Evolutionary conservation across 1,140 invertebrate species (phyloP).

Genomic region (Zaprionus africanus): DNA sequence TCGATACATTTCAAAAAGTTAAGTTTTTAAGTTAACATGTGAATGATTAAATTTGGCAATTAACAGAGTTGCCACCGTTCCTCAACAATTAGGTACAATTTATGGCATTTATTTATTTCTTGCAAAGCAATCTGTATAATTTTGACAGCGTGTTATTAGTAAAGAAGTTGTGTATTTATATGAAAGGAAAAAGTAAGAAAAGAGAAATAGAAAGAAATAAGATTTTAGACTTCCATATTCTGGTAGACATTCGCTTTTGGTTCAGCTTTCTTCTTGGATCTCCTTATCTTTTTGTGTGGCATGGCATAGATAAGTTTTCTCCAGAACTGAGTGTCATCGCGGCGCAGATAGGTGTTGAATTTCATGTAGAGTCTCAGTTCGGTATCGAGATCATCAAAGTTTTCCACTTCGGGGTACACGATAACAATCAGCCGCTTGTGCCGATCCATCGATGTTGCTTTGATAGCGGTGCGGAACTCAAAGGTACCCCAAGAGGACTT

Average conservation of each 20-base stretch:
- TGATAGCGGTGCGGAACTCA: conserved; percentile 16
- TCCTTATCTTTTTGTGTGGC: not conserved
- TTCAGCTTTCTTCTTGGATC: not conserved
- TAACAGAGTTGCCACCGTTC: too few species aligned
- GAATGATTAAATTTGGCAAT: too few species aligned
- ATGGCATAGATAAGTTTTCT: not conserved
- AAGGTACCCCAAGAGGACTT: conserved; percentile 17
- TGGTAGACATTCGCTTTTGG: too few species aligned
- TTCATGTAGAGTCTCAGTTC: conserved; percentile 1
- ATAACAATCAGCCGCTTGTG: conserved; percentile 5
- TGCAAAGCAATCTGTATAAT: too few species aligned
- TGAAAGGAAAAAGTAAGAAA: not conserved
- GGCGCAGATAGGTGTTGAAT: not conserved
- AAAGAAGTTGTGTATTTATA: too few species aligned
- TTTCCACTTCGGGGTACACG: conserved; percentile 5
- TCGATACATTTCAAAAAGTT: too few species aligned
- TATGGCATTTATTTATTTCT: too few species aligned
- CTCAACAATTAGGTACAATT: too few species aligned
- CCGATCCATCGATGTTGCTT: conserved; percentile 11
- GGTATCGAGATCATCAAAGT: conserved; percentile 1
- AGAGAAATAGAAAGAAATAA: not conserved
- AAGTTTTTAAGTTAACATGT: too few species aligned
- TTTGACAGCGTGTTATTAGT: too few species aligned
- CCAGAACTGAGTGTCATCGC: conserved; percentile 11
- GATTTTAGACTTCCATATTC: not conserved